Conservation (phyloP, 1,140 invertebrate genomes). For the Brachionus sp. region DNA sequence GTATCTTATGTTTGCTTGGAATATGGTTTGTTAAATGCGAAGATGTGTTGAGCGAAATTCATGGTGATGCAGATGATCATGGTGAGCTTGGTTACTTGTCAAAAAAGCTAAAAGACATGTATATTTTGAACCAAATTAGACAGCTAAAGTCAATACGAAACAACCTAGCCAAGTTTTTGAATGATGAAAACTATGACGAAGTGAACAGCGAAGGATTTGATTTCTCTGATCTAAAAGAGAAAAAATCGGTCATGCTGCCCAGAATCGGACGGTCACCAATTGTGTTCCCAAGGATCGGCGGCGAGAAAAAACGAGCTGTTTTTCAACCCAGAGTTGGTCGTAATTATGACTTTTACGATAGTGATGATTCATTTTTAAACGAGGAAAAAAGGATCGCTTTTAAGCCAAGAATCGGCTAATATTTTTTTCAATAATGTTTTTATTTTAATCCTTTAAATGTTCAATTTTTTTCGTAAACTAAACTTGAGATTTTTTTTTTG, state of each 20-base stretch:
- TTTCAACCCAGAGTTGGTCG: slow-evolving; percentile 15
- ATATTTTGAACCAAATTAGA: background rate
- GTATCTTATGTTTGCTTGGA: background rate
- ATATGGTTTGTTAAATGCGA: background rate
- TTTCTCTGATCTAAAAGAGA: background rate
- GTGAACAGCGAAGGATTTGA: background rate
- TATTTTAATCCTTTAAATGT: background rate
- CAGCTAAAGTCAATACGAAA: background rate
- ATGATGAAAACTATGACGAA: background rate
- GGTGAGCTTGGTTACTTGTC: background rate
- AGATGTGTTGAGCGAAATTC: background rate
- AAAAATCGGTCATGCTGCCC: background rate
- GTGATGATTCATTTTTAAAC: background rate
- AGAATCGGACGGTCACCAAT: slow-evolving; percentile 15
- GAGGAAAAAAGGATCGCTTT: slow-evolving; percentile 7
- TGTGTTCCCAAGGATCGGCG: background rate
- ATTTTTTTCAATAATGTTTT: background rate
- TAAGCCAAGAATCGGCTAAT: slow-evolving; percentile 37
- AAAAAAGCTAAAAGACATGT: background rate
- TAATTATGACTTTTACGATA: background rate
- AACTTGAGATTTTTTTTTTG: background rate
- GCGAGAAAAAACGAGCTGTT: slow-evolving; percentile 22
- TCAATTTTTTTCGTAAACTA: background rate
- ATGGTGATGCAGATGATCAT: background rate
- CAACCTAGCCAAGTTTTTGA: background rate